Conservation (phyloP, 2,797 vertebrate genomes). For the Karalla daura region DNA sequence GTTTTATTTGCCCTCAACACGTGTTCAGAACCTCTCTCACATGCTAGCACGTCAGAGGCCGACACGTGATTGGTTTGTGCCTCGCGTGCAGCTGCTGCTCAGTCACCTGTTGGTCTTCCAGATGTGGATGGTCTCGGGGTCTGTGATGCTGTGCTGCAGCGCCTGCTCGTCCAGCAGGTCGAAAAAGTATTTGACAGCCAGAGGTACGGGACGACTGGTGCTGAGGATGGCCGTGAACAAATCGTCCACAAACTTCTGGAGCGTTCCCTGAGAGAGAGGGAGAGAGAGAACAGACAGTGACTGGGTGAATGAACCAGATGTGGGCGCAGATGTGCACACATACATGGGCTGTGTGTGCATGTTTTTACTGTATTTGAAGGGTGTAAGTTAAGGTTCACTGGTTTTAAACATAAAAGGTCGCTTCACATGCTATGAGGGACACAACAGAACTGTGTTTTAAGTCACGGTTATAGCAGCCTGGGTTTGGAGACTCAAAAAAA, state of each 20-base stretch:
- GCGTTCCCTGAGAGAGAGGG: constrained; percentile 87
- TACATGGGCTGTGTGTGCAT: too few relatives aligned
- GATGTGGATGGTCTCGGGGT: constrained; percentile 96
- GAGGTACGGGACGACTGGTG: constrained; percentile 93
- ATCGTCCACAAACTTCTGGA: constrained; percentile 99
- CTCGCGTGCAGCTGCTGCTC: background rate
- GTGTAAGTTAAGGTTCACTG: too few relatives aligned
- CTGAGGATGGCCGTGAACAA: constrained; percentile 96
- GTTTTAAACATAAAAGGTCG: too few relatives aligned
- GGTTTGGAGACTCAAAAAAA: too few relatives aligned
- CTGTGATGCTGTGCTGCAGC: constrained; percentile 88
- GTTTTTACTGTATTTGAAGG: too few relatives aligned
- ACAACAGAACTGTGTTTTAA: too few relatives aligned
- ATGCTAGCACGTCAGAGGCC: background rate
- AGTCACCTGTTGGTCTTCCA: constrained; percentile 98
- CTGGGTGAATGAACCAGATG: background rate
- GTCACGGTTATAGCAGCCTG: too few relatives aligned
- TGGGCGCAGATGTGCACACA: background rate
- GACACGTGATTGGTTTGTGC: too few relatives aligned
- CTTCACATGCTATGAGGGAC: too few relatives aligned
- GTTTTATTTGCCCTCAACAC: constrained; percentile 3
- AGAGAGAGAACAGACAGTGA: too few relatives aligned
- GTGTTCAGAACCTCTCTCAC: background rate
- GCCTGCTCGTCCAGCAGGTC: constrained; percentile 98
- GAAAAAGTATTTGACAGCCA: constrained; percentile 98